phyloP scores from a whole-genome alignment of 2,888 invertebrate genomes.

The Petrolisthes manimaculis region DNA sequence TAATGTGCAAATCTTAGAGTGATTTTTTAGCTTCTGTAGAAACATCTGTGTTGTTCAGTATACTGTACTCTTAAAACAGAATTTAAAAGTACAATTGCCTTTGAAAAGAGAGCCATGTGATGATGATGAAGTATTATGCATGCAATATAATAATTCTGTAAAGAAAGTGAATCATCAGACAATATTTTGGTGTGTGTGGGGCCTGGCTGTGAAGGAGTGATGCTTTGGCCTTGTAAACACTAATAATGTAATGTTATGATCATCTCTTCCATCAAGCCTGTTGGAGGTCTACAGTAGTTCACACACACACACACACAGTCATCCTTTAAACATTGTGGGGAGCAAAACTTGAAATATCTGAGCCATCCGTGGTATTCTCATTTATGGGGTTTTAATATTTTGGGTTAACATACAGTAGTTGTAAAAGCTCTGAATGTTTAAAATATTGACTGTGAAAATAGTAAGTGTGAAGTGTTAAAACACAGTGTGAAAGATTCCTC shows the following conservation, averaged over 20 bases:
- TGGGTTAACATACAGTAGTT: too few relatives aligned
- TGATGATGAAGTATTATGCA: constrained; percentile 49
- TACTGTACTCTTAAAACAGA: constrained; percentile 50
- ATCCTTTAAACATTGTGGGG: too few relatives aligned
- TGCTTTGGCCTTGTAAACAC: constrained; percentile 38
- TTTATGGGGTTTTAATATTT: too few relatives aligned
- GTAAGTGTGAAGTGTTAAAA: constrained; percentile 8
- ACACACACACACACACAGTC: too few relatives aligned
- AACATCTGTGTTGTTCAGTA: constrained; percentile 62
- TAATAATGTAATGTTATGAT: constrained; percentile 19
- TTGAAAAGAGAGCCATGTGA: constrained; percentile 54
- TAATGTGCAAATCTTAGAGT: constrained; percentile 60
- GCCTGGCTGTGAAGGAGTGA: constrained; percentile 59
- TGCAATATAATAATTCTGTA: constrained; percentile 48
- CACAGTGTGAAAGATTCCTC: too few relatives aligned
- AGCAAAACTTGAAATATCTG: too few relatives aligned
- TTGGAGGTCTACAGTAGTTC: constrained; percentile 1
- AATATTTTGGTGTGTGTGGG: constrained; percentile 28
- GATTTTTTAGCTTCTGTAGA: constrained; percentile 59
- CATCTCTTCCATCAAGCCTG: constrained; percentile 47
- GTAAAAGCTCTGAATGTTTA: too few relatives aligned
- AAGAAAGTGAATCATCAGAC: constrained; percentile 34
- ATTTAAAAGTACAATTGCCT: constrained; percentile 60
- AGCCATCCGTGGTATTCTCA: too few relatives aligned
- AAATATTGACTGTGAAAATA: background rate